Base-by-base conservation (phyloP, 2,888 invertebrate species). In the Tridacna crocea region DNA sequence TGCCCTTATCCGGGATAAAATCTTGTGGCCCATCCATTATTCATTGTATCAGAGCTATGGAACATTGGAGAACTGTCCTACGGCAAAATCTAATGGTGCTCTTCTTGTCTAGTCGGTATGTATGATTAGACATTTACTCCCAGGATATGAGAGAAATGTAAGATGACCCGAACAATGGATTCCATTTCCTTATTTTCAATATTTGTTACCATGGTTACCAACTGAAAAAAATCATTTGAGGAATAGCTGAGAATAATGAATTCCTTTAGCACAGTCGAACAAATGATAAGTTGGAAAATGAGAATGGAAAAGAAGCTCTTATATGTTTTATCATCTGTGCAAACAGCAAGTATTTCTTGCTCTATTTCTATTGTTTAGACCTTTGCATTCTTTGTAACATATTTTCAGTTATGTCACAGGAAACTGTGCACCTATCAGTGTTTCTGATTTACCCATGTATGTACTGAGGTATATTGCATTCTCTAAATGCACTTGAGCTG, bases 161-260 rank as follows among this genome's bases (percentile, higher is more conserved):
- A 66, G 66, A 66, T 66, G 66, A 66, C 66, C 66, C 36, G 27
- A 66, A 66, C 66, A 66, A 66, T 66, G 66, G 66, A 66, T 46
- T 66, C 66, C 66, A 66, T 66, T 66, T 66, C 66, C 66, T 66
- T 66, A 72, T 72, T 72, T 72, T 72, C 58, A 58, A 72, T 26
- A 72, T 48, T 36, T 26, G 58, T 72, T 72, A 26, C 72, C 72
- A 72, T 72, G 36, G 72, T 48, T 48, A 72, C 72, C 36, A 58
- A 58, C 26, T 63, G 63, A 63, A 36, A 36, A 63, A 63, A 63
- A 63, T 63, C 27, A 63, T 63, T 63, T 27, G 27, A 63, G 63
- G 26, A 27, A 27, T 26, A 27, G 24, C 27, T 63, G 26, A 63
- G 26, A 63, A 26, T 63, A 63, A 63, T 63, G 63, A 24, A 63